phyloP scores from a whole-genome alignment of 2,888 invertebrate genomes.

The Aporophyla nigra region DNA sequence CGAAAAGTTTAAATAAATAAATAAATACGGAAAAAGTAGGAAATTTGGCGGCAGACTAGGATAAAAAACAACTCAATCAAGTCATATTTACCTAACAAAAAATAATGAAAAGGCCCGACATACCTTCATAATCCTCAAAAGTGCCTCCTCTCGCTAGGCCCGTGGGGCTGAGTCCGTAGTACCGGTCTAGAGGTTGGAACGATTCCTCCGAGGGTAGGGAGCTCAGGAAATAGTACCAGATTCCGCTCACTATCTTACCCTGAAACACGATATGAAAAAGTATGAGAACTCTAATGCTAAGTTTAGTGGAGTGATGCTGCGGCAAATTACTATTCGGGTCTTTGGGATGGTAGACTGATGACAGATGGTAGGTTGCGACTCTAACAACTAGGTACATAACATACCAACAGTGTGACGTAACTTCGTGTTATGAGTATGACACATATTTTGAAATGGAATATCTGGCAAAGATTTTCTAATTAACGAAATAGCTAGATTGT shows the following conservation, averaged over 20 bases:
- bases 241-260: conserved; percentile 89
- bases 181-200: conserved; percentile 84
- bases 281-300: neutral
- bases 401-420: neutral
- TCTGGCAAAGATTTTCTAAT: neutral
- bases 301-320: neutral
- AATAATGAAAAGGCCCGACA: too few species aligned
- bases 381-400: neutral
- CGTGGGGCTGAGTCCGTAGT: conserved; percentile 91
- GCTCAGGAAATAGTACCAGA: conserved; percentile 91
- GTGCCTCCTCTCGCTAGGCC: conserved; percentile 90
- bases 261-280: conserved; percentile 69
- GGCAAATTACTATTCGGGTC: too few species aligned
- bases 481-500: neutral
- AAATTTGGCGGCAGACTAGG: too few species aligned
- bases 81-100: too few species aligned
- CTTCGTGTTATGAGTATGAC: neutral
- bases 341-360: too few species aligned
- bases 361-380: too few species aligned
- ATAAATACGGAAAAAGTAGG: too few species aligned
- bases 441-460: neutral
- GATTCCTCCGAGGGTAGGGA: conserved; percentile 89
- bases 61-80: too few species aligned
- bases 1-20: too few species aligned
- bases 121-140: conserved; percentile 89